These are phyloP conservation scores for Anthophora plumipes DNA, from an alignment of 2,888 invertebrate genomes.

Conservation along the genomic window DNA sequence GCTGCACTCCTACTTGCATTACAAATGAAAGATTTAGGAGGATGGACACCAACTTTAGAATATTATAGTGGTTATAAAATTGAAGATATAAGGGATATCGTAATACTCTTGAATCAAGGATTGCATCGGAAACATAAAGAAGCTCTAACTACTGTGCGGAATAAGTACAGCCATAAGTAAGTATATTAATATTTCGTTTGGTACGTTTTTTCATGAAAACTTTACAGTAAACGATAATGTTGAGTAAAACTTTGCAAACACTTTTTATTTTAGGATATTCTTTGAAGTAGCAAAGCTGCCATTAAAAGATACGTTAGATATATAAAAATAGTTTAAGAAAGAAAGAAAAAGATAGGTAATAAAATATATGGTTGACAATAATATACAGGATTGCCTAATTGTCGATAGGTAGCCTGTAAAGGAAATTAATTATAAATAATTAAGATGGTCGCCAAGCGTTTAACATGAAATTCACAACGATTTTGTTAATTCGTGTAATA, in stretches of 20 bases:
- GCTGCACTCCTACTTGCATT: conserved; percentile 95
- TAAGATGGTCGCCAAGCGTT: conserved; percentile 39
- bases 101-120: conserved; percentile 90
- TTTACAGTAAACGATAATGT: background rate
- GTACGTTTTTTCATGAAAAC: background rate
- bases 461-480: conserved; percentile 41
- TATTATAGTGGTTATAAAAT: conserved; percentile 93
- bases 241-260: conserved; percentile 8
- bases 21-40: conserved; percentile 91
- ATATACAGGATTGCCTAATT: conserved; percentile 45
- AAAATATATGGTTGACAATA: conserved; percentile 60
- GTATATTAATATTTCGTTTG: conserved; percentile 73
- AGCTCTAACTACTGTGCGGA: conserved; percentile 93
- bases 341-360: conserved; percentile 62
- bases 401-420: conserved; percentile 38
- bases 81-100: conserved; percentile 90
- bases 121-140: conserved; percentile 92
- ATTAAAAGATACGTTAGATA: conserved; percentile 84
- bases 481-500: conserved; percentile 40
- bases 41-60: conserved; percentile 91
- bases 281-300: conserved; percentile 96
- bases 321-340: conserved; percentile 74
- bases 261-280: conserved; percentile 88
- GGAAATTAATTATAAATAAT: conserved; percentile 33
- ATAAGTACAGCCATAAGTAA: conserved; percentile 96